phyloP scores from a whole-genome alignment of 2,888 invertebrate species.

The Phortica magna region DNA sequence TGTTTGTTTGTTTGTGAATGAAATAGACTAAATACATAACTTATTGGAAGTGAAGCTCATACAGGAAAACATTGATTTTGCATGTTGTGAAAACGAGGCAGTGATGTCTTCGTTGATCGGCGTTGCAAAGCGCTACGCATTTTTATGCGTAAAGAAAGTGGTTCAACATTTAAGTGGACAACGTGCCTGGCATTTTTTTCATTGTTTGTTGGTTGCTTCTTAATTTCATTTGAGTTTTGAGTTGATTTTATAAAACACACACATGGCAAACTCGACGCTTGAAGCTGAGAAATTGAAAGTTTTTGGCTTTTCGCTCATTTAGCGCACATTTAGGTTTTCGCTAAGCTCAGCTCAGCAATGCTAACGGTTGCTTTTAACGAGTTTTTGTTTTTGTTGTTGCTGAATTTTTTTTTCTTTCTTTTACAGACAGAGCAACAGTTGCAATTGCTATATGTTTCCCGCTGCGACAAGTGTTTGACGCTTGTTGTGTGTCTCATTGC shows the following conservation, averaged over 20 bases:
- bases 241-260: neutral
- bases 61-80: neutral
- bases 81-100: no score
- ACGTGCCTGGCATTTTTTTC: constrained; percentile 14
- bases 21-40: no score
- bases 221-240: constrained; percentile 5
- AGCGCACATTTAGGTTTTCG: neutral
- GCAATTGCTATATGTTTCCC: neutral
- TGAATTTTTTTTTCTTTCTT: neutral
- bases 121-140: neutral
- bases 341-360: neutral
- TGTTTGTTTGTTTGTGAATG: neutral
- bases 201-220: neutral
- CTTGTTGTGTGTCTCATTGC: neutral
- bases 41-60: no score
- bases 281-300: constrained; percentile 14
- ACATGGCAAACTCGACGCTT: neutral
- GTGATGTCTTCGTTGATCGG: neutral
- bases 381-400: neutral
- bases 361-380: neutral
- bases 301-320: neutral
- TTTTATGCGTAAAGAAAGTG: constrained; percentile 17
- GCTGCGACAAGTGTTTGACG: neutral
- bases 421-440: neutral
- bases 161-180: constrained; percentile 10